A percentile compares a stretch with the other conserved stretches of the same genome.
Evolutionary conservation across 1,140 invertebrate genomes (phyloP).

Genomic region (Condylostylus longicornis): DNA sequence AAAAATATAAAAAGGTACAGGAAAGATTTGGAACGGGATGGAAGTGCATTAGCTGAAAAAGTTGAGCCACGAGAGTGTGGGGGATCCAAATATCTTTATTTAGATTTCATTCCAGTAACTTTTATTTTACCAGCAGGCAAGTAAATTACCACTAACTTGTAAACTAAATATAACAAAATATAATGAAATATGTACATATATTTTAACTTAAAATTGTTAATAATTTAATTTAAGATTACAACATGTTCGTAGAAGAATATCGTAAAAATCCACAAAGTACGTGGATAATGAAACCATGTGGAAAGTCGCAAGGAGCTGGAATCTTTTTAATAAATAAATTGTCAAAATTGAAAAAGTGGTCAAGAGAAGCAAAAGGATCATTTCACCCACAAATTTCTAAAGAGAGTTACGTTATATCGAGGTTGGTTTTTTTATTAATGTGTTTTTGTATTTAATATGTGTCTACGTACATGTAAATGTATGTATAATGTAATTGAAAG

Average conservation of each 20-base stretch:
- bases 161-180: background rate
- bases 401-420: conserved; percentile 82
- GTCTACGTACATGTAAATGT: conserved; percentile 1
- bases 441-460: conserved; percentile 1
- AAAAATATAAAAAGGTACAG: conserved; percentile 92
- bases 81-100: conserved; percentile 57
- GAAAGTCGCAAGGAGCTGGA: conserved; percentile 74
- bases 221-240: conserved; percentile 50
- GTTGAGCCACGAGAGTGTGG: conserved; percentile 45
- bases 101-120: conserved; percentile 85
- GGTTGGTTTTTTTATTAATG: conserved; percentile 27
- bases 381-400: conserved; percentile 69
- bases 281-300: conserved; percentile 96
- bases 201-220: too few species aligned
- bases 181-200: too few species aligned
- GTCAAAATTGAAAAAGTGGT: conserved; percentile 78
- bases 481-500: too few species aligned
- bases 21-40: conserved; percentile 80
- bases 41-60: conserved; percentile 68
- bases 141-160: background rate
- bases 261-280: conserved; percentile 78
- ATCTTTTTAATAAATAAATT: conserved; percentile 82
- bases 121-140: conserved; percentile 75
- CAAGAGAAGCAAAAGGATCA: conserved; percentile 57
- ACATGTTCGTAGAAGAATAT: conserved; percentile 92